These are phyloP conservation scores for Tanytarsus gracilentus DNA, from an alignment of 2,888 invertebrate species.

Conservation along the genomic window DNA sequence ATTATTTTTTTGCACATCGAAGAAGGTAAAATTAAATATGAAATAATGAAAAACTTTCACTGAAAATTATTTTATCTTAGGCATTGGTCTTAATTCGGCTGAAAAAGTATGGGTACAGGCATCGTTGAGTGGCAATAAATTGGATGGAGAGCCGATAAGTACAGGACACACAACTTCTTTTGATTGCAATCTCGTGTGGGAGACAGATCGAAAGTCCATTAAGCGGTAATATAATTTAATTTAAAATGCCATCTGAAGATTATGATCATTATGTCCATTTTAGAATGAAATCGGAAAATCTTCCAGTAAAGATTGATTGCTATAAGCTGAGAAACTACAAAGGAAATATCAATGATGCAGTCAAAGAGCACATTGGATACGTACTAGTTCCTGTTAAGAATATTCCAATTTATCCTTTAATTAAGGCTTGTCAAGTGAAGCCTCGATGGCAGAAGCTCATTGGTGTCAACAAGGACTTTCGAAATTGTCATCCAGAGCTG, in stretches of 20 bases:
- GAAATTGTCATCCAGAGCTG: conserved; percentile 53
- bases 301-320: conserved; percentile 64
- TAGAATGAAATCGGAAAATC: conserved; percentile 63
- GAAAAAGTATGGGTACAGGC: conserved; percentile 51
- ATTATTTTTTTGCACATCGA: conserved; percentile 39
- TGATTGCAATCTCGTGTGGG: conserved; percentile 69
- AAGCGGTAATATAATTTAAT: conserved; percentile 33
- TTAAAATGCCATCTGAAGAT: conserved; percentile 28
- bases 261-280: conserved; percentile 35
- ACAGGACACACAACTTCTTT: conserved; percentile 53
- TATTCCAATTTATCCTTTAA: conserved; percentile 54
- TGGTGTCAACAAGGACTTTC: conserved; percentile 50
- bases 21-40: too few species aligned
- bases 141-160: conserved; percentile 58
- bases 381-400: conserved; percentile 58
- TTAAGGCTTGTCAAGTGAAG: conserved; percentile 45
- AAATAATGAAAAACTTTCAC: too few species aligned
- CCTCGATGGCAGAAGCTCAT: conserved; percentile 55
- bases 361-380: conserved; percentile 55
- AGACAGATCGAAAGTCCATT: conserved; percentile 60
- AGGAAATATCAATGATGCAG: conserved; percentile 37
- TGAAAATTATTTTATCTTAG: too few species aligned
- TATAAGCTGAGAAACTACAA: conserved; percentile 48
- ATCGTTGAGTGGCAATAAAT: conserved; percentile 54
- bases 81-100: conserved; percentile 49